Evolutionary conservation across 92 coral and sea anemone genomes (phyloP).

Genomic region (Epizoanthus illoricatus): DNA sequence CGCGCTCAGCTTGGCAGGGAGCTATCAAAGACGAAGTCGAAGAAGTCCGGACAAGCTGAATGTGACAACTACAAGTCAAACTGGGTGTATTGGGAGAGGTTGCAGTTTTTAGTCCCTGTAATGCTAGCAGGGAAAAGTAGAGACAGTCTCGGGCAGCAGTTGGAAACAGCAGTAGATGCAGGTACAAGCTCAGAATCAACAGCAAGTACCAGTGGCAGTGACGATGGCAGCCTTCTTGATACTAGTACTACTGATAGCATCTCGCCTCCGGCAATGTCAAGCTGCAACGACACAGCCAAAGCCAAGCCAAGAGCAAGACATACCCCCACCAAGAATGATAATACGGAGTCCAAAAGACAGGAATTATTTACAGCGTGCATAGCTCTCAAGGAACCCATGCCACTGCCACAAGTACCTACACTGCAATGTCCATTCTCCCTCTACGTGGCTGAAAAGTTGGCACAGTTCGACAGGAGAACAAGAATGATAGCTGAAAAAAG

Average conservation of each 20-base stretch:
- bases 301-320: not conserved
- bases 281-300: not conserved
- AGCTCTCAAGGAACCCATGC: slow-evolving; percentile 59
- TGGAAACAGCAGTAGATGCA: too few relatives aligned
- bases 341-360: slow-evolving; percentile 30
- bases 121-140: slow-evolving; percentile 54
- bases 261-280: not conserved
- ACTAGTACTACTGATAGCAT: too few relatives aligned
- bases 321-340: not conserved
- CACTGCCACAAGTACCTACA: slow-evolving; percentile 34
- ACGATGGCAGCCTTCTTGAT: not conserved
- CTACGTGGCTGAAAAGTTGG: slow-evolving; percentile 57
- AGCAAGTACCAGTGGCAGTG: not conserved
- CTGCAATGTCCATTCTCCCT: slow-evolving; percentile 38
- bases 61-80: slow-evolving; percentile 39
- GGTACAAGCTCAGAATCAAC: too few relatives aligned
- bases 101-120: slow-evolving; percentile 57
- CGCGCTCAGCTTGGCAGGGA: slow-evolving; percentile 54
- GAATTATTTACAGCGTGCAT: slow-evolving; percentile 62
- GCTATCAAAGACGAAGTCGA: slow-evolving; percentile 29
- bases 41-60: slow-evolving; percentile 51
- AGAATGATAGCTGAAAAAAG: slow-evolving; percentile 61
- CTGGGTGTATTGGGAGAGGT: slow-evolving; percentile 62
- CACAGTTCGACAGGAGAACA: slow-evolving; percentile 43
- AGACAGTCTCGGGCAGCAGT: slow-evolving; percentile 36